These are phyloP conservation scores for Sebastes glaucus DNA, from an alignment of 2,797 vertebrate species.

Conservation along the genomic window DNA sequence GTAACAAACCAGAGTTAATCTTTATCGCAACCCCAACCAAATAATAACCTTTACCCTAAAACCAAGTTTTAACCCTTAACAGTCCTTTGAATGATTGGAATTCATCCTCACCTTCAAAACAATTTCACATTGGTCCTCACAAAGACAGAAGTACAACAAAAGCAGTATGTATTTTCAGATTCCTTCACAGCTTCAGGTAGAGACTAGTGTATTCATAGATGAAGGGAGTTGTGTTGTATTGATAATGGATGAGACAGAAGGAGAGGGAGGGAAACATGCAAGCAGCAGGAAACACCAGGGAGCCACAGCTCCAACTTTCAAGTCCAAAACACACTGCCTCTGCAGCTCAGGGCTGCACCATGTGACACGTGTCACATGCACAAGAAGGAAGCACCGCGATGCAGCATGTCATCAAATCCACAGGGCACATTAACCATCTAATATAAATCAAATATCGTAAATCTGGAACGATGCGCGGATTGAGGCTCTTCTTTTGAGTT, in stretches of 20 bases:
- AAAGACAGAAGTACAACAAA: constrained; percentile 28
- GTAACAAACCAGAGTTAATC: not conserved
- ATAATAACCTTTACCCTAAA: not conserved
- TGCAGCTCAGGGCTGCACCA: constrained; percentile 22
- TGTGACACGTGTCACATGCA: not conserved
- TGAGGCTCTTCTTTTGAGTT: not conserved
- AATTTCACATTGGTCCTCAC: constrained; percentile 8
- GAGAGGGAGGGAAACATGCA: constrained; percentile 23
- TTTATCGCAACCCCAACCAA: not conserved
- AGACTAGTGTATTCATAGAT: not conserved
- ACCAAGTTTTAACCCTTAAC: not conserved
- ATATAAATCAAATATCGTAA: not conserved
- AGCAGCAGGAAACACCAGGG: constrained; percentile 21
- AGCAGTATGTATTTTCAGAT: not conserved
- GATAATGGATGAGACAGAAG: constrained; percentile 27
- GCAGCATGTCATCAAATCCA: not conserved
- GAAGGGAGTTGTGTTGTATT: not conserved
- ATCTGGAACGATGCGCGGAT: not conserved
- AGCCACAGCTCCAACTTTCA: constrained; percentile 29
- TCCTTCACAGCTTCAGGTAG: constrained; percentile 5
- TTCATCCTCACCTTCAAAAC: not conserved
- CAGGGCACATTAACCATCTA: not conserved
- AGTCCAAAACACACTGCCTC: constrained; percentile 48
- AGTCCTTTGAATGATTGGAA: not conserved
- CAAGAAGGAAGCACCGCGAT: not conserved